A percentile compares a stretch with the other conserved stretches of the same genome.
These are phyloP conservation scores for Zaprionus obscuricornis DNA, from an alignment of 2,888 invertebrate species.

Conservation along the genomic window DNA sequence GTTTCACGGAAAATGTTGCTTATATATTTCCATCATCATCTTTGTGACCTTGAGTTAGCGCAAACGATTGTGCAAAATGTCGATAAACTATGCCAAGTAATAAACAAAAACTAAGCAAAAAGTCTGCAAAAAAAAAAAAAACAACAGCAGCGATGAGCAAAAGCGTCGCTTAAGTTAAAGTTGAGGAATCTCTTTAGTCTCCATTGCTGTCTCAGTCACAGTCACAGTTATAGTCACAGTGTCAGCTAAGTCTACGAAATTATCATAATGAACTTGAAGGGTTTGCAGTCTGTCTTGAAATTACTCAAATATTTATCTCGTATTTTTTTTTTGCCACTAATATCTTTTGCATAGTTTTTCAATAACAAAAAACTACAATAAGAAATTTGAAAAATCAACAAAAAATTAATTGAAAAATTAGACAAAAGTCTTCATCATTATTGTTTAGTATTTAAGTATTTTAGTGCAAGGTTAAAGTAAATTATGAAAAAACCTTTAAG, in stretches of 20 bases:
- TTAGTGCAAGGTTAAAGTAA: neutral
- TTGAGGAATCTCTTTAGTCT: neutral
- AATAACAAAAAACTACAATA: neutral
- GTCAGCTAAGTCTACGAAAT: constrained; percentile 13
- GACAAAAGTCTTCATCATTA: neutral
- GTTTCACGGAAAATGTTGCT: constrained; percentile 31
- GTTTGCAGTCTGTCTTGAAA: neutral
- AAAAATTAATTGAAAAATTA: neutral
- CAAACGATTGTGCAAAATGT: constrained; percentile 50
- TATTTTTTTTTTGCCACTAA: no score
- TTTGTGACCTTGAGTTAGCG: constrained; percentile 45
- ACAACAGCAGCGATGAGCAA: neutral
- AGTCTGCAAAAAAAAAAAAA: neutral
- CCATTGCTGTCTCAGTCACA: no score
- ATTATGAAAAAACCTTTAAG: no score
- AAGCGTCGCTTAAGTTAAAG: neutral
- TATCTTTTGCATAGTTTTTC: neutral
- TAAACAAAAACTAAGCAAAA: neutral
- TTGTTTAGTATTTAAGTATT: neutral
- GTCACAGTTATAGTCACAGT: no score
- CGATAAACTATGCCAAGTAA: constrained; percentile 53
- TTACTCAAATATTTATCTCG: no score
- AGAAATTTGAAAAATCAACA: neutral
- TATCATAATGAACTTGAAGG: constrained; percentile 40
- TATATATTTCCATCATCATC: constrained; percentile 5